Conservation (phyloP, 2,797 vertebrate genomes). For the Neosilurus mollespiculum region DNA sequence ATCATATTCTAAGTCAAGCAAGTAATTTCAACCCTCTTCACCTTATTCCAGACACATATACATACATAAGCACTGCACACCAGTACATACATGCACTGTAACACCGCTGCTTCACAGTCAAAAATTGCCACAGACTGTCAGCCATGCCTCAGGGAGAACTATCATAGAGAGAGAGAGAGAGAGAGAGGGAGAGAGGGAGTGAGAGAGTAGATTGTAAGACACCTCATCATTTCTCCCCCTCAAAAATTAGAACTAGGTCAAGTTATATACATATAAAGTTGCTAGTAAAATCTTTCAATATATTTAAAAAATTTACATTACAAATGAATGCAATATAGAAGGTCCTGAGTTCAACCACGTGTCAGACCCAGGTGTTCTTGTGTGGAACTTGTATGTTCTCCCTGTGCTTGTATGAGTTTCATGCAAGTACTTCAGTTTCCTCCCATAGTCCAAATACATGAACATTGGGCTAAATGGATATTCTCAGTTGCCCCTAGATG, state of each 20-base stretch:
- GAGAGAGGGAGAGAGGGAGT: background rate
- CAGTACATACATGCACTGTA: slow-evolving; percentile 19
- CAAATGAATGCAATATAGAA: background rate
- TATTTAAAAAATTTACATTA: background rate
- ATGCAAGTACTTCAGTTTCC: too few relatives aligned
- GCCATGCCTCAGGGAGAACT: background rate
- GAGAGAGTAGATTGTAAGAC: background rate
- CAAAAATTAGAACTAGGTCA: background rate
- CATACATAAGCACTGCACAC: slow-evolving; percentile 8
- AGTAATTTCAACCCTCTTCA: slow-evolving; percentile 66
- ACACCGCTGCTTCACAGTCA: background rate
- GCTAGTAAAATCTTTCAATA: background rate
- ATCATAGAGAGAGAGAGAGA: slow-evolving; percentile 6
- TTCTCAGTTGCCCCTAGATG: too few relatives aligned
- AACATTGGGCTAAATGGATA: too few relatives aligned
- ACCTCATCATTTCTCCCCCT: background rate
- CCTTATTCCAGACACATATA: slow-evolving; percentile 40
- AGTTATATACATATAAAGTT: background rate
- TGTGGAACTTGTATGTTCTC: too few relatives aligned
- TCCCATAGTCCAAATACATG: too few relatives aligned
- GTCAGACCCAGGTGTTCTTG: too few relatives aligned
- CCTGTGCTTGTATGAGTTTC: too few relatives aligned
- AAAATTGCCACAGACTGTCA: slow-evolving; percentile 3
- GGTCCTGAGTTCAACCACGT: too few relatives aligned
- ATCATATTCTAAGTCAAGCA: slow-evolving; percentile 76